Evolutionary conservation across 2,797 vertebrate genomes (phyloP).

Genomic region (Xenentodon cancila): DNA sequence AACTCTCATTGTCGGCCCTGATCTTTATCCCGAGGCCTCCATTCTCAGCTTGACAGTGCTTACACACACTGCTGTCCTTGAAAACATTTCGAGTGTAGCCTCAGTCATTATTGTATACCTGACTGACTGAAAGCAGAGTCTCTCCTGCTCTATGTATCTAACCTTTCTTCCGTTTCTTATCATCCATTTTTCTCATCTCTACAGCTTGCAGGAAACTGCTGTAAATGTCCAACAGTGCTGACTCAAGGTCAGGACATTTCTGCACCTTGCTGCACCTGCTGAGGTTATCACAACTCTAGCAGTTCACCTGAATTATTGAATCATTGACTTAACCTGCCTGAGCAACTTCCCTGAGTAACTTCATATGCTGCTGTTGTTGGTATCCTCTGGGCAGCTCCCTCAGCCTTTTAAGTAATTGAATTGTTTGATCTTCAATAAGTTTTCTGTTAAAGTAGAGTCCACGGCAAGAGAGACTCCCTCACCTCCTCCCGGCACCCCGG

Average conservation of each 20-base stretch:
- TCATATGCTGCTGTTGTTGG: constrained; percentile 18
- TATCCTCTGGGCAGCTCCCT: constrained; percentile 15
- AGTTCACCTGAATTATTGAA: constrained; percentile 13
- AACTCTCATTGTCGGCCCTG: constrained; percentile 53
- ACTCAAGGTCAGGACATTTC: constrained; percentile 2
- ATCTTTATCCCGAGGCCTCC: constrained; percentile 34
- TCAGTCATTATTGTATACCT: constrained; percentile 15
- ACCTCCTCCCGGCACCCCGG: background rate
- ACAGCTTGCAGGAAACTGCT: background rate
- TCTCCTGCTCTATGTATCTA: background rate
- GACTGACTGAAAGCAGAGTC: constrained; percentile 17
- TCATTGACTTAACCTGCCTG: constrained; percentile 13
- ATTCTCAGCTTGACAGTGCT: background rate
- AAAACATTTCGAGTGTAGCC: constrained; percentile 25
- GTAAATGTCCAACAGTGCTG: background rate
- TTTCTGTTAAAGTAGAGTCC: constrained; percentile 41
- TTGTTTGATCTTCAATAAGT: constrained; percentile 49
- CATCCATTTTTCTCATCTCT: background rate
- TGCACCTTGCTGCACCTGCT: background rate
- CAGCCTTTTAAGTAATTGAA: constrained; percentile 48
- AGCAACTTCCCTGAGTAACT: constrained; percentile 24
- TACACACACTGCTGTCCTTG: constrained; percentile 27
- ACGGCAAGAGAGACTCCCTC: constrained; percentile 23
- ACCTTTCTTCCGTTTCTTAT: constrained; percentile 6
- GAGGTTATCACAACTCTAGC: background rate